Evolutionary conservation across 2,888 invertebrate species (phyloP).

Genomic region (Ametastegia equiseti): DNA sequence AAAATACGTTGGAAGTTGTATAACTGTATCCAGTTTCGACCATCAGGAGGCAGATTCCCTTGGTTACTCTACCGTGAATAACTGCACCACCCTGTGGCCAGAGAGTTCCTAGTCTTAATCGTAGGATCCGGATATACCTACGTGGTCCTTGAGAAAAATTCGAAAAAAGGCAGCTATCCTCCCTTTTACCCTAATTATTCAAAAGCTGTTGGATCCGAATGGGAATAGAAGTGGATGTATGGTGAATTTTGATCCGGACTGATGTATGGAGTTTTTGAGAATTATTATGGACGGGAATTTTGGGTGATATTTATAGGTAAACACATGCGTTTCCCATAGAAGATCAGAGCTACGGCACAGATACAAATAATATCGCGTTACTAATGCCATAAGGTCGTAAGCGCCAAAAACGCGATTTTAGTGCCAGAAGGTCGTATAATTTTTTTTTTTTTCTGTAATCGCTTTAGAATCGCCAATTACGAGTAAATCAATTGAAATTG

Average conservation of each 20-base stretch:
- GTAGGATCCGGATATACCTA: slow-evolving; percentile 12
- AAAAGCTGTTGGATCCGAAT: not conserved
- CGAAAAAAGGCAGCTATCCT: not conserved
- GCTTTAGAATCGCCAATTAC: too few species aligned
- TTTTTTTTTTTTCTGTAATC: too few species aligned
- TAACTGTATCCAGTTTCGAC: slow-evolving; percentile 43
- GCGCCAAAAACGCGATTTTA: too few species aligned
- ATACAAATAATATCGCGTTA: too few species aligned
- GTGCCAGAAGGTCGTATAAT: too few species aligned
- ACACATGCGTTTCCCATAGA: too few species aligned
- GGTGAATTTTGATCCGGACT: not conserved
- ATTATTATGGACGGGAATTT: too few species aligned
- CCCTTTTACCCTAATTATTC: not conserved
- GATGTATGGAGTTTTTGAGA: too few species aligned
- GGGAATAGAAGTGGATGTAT: not conserved
- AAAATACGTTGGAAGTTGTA: not conserved
- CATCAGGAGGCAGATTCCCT: slow-evolving; percentile 45
- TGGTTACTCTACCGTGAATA: slow-evolving; percentile 45
- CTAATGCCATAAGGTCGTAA: too few species aligned
- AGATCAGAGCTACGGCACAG: too few species aligned
- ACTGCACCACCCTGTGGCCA: slow-evolving; percentile 21
- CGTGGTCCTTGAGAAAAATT: not conserved
- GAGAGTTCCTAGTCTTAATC: not conserved
- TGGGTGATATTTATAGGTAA: too few species aligned
- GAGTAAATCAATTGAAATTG: too few species aligned